These are phyloP conservation scores for Drosophila ironensis DNA, from an alignment of 1,140 invertebrate species.

Conservation along the genomic window DNA sequence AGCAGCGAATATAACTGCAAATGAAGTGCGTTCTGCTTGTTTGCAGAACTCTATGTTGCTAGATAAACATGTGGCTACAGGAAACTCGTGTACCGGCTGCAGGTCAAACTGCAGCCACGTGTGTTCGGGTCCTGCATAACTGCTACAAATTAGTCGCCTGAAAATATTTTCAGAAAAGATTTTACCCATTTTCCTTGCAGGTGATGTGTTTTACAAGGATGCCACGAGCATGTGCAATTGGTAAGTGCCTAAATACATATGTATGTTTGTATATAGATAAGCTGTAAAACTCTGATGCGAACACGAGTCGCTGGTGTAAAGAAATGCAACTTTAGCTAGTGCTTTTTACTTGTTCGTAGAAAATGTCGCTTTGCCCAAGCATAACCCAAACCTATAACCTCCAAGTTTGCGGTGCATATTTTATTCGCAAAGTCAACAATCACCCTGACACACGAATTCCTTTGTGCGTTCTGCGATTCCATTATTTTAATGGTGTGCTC, in stretches of 20 bases:
- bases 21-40: conserved; percentile 25
- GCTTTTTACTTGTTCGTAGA: conserved; percentile 79
- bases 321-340: conserved; percentile 76
- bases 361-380: conserved; percentile 70
- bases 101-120: conserved; percentile 45
- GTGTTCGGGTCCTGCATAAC: conserved; percentile 6
- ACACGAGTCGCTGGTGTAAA: conserved; percentile 80
- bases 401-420: conserved; percentile 79
- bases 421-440: conserved; percentile 64
- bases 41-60: conserved; percentile 70
- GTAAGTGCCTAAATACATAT: conserved; percentile 13
- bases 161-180: neutral
- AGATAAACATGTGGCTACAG: conserved; percentile 33
- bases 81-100: conserved; percentile 5
- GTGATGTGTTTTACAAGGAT: conserved; percentile 12
- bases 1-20: conserved; percentile 69
- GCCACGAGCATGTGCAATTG: conserved; percentile 2
- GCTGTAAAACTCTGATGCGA: conserved; percentile 6
- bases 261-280: too few species aligned
- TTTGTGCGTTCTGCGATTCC: too few species aligned
- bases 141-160: conserved; percentile 7
- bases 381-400: conserved; percentile 70
- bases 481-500: conserved; percentile 7
- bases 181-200: conserved; percentile 5
- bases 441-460: neutral